A percentile compares a stretch with the other conserved stretches of the same genome.
phyloP scores from a whole-genome alignment of 2,113 vertebrate species.

The Rissa tridactyla region DNA sequence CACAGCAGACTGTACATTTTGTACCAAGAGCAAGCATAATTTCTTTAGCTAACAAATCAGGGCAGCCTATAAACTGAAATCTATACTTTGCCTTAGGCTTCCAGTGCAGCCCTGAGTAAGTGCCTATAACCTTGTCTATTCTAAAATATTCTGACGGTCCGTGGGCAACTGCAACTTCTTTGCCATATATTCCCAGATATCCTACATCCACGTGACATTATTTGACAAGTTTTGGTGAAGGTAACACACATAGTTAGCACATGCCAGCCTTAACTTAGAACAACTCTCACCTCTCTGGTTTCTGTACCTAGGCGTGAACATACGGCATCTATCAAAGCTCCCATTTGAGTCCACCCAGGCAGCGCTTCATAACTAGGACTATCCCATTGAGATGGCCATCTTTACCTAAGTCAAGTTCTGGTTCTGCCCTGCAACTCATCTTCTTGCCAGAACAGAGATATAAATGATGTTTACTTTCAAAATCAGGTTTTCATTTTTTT shows the following conservation, averaged over 20 bases:
- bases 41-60: not conserved
- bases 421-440: not conserved
- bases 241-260: fast-evolving
- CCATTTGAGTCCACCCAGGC: not conserved
- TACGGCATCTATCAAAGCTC: not conserved
- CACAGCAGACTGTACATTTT: conserved; percentile 28
- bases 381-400: not conserved
- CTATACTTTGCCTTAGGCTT: not conserved
- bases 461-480: not conserved
- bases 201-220: not conserved
- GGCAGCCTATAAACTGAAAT: not conserved
- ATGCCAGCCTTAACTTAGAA: not conserved
- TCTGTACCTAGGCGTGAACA: not conserved
- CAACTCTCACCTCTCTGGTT: not conserved
- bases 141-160: not conserved
- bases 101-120: not conserved
- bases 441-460: not conserved
- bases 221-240: not conserved
- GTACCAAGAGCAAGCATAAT: conserved; percentile 3
- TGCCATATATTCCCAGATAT: not conserved
- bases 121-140: not conserved
- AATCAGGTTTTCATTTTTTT: not conserved
- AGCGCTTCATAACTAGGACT: not conserved
- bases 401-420: not conserved
- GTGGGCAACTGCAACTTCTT: not conserved